phyloP scores from a whole-genome alignment of 1,140 invertebrate species.

The Hycleus phaleratus region DNA sequence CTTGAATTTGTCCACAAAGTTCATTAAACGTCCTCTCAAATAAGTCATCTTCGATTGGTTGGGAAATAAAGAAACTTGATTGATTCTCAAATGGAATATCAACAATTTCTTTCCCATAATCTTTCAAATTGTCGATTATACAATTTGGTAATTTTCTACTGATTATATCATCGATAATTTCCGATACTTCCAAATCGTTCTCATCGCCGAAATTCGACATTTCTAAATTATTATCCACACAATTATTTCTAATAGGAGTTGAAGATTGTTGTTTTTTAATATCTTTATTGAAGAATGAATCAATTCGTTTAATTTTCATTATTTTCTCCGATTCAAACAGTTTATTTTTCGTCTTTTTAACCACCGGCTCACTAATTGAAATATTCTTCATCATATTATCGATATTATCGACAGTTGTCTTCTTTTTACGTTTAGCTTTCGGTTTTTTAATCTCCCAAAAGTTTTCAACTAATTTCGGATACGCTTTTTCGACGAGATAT shows the following conservation, averaged over 20 bases:
- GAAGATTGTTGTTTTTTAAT: slow-evolving; percentile 2
- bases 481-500: slow-evolving; percentile 53
- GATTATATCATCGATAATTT: slow-evolving; percentile 52
- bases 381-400: slow-evolving; percentile 22
- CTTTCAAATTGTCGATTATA: slow-evolving; percentile 12
- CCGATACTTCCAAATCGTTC: slow-evolving; percentile 48
- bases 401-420: slow-evolving; percentile 23
- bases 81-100: background rate
- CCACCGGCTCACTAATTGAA: slow-evolving; percentile 22
- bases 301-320: slow-evolving; percentile 9
- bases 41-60: slow-evolving; percentile 26
- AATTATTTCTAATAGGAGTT: slow-evolving; percentile 26
- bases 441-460: slow-evolving; percentile 49
- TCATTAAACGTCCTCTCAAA: slow-evolving; percentile 38
- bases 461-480: slow-evolving; percentile 55
- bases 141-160: slow-evolving; percentile 30
- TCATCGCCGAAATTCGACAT: slow-evolving; percentile 40
- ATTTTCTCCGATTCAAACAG: slow-evolving; percentile 5
- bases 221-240: slow-evolving; percentile 30
- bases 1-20: slow-evolving; percentile 20
- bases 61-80: slow-evolving; percentile 28
- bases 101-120: background rate
- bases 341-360: slow-evolving; percentile 4
- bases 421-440: slow-evolving; percentile 44
- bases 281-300: slow-evolving; percentile 22